Evolutionary conservation across 1,140 invertebrate species (phyloP), one percentile per base, ranked within the genome.

Genomic region (Chrysoperla carnea): DNA sequence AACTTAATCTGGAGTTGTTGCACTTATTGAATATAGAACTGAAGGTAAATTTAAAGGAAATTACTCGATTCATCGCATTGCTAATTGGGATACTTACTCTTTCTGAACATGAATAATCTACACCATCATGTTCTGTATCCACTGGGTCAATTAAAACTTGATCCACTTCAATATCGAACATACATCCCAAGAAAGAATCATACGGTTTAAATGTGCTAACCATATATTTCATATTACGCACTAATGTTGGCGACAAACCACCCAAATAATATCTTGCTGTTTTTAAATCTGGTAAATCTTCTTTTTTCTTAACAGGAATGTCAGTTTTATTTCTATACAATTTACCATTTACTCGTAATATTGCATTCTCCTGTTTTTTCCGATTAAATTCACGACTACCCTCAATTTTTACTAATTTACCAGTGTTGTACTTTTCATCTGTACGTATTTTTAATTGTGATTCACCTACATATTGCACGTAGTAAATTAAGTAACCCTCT

Each of bases 91-190:
- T 29, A 57, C 61, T 60, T 60, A 87, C 83, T 67, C 76, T 73
- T 47, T 73, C 66, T 15, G 67, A 58, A 62, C 88, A 92, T 7
- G 76, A 73, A 0, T 74, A 63, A 52, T 88, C 81, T 0, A 92
- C 71, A 0, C 84, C 86, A 53, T 80, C 79, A 52, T 75, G 76
- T 9, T 75, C 66, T 33, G 78, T 66, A 40, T 66, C 65, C 50
- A 78, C 63, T 2, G 77, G 70, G 56, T 80, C 73, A 35, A 23
- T 6, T 15, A 27, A 66, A 0, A 57, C 70, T 3, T 79, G 69
- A 48, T 82, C 76, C 0, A 90, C 73, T 37, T 81, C 69, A 2
- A 91, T 66, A 41, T 82, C 78, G 9, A 78, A 76, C 64, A 93
- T 75, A 53, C 86, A 91, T 6, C 88, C 88, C 13, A 86, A 62